phyloP scores from a whole-genome alignment of 1,140 invertebrate genomes.

The Yoshiicerus persimilis region DNA sequence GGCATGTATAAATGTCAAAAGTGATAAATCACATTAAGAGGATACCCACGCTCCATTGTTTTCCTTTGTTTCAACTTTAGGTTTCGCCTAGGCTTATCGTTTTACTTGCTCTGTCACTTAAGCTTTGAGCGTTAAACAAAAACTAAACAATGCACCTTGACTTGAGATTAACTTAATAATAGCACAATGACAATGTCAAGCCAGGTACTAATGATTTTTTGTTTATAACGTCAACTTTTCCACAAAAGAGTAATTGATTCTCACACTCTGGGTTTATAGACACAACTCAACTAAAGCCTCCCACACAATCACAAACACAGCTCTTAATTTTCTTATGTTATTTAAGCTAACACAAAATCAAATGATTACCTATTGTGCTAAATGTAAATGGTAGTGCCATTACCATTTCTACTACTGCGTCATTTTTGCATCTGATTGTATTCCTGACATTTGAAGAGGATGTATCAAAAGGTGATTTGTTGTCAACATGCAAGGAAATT shows the following conservation, averaged over 20 bases:
- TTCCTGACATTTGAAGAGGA: no score
- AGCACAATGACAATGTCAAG: background rate
- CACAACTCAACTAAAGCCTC: no score
- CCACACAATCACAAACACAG: no score
- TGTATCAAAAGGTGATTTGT: no score
- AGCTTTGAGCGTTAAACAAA: background rate
- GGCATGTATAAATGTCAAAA: background rate
- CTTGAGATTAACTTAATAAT: background rate
- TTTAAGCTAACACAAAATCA: no score
- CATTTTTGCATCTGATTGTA: no score
- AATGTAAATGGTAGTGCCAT: no score
- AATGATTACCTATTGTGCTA: no score
- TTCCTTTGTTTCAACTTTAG: background rate
- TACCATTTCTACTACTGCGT: no score
- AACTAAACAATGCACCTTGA: background rate
- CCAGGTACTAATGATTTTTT: background rate
- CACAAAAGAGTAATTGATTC: background rate
- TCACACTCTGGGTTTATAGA: no score
- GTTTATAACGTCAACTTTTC: background rate
- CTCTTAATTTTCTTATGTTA: no score
- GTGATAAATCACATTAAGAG: background rate
- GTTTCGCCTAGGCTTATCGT: background rate
- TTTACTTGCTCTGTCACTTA: background rate
- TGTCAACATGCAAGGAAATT: no score
- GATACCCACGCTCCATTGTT: background rate